These are phyloP conservation scores for Periphyllus acericola DNA, from an alignment of 2,888 invertebrate species.

Conservation along the genomic window DNA sequence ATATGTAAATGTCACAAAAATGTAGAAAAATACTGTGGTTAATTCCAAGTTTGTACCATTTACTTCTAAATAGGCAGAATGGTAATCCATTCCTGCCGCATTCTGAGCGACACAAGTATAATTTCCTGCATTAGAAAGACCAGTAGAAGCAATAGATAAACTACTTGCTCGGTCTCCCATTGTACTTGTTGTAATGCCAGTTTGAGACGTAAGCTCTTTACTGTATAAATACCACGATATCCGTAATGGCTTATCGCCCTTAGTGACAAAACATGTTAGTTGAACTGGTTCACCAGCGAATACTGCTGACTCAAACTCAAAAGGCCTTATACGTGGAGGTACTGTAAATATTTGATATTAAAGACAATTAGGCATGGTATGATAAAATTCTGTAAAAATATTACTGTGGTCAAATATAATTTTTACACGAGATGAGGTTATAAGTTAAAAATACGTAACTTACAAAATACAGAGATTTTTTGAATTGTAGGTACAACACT, in stretches of 20 bases:
- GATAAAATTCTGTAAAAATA: not conserved
- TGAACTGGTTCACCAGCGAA: slow-evolving; percentile 75
- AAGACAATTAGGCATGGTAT: not conserved
- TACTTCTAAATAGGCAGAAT: slow-evolving; percentile 63
- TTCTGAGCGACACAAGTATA: slow-evolving; percentile 68
- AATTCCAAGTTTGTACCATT: slow-evolving; percentile 65
- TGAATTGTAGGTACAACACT: too few species aligned
- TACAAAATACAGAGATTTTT: too few species aligned
- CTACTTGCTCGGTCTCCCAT: slow-evolving; percentile 77
- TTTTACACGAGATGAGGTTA: too few species aligned
- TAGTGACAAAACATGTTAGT: slow-evolving; percentile 72
- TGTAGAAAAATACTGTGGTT: slow-evolving; percentile 47
- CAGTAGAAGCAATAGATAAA: slow-evolving; percentile 74
- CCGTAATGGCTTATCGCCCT: slow-evolving; percentile 67
- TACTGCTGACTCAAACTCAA: slow-evolving; percentile 70
- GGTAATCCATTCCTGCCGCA: slow-evolving; percentile 64
- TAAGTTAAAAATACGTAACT: too few species aligned
- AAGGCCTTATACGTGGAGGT: slow-evolving; percentile 78
- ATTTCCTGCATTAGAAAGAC: slow-evolving; percentile 71
- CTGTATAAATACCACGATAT: slow-evolving; percentile 71
- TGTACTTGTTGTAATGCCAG: slow-evolving; percentile 69
- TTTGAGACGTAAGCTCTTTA: slow-evolving; percentile 64
- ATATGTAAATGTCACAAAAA: not conserved
- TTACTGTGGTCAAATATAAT: not conserved
- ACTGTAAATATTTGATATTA: slow-evolving; percentile 68